Evolutionary conservation across 1,140 invertebrate species (phyloP), one percentile per base, ranked within the genome.

Genomic region (Cydia strobilella): DNA sequence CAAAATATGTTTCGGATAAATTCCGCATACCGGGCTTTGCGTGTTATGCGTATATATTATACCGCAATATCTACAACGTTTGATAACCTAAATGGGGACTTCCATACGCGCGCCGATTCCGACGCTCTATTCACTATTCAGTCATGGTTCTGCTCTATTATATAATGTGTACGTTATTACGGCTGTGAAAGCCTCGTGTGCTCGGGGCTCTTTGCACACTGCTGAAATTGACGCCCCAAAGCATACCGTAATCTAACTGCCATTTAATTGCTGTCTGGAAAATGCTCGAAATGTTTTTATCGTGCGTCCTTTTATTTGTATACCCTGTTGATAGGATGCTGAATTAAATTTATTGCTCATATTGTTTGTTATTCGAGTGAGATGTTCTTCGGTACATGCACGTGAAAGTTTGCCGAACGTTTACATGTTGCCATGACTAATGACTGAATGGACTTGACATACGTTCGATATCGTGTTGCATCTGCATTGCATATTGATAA

Each of bases 221-320:
- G 65, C 65, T 69, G 65, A 69, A 69, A 69, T 42, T 42, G 65
- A 69, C 63, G 27, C 23, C 65, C 35, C n/a, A 69, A 69, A 69
- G 31, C 65, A n/a, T 2, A 69, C 35, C 35, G 65, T 69, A 69
- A 69, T 69, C 65, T 35, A 69, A 69, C 35, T 69, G n/a, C 27
- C 65, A 42, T 69, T 42, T 69, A 35, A 69, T 69, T 69, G 65
- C 18, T 35, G 23, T 69, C 65, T 42, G 63, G n/a, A 69, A 69
- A 69, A 69, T 18, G 13, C 65, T 39, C 35, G 25, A 6, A 31
- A 66, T 69, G 15, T 69, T 66, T 35, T 69, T 69, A 59, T 59
- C 20, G 54, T 69, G 15, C n/a, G 20, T 10, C 54, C 35, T 69
- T 69, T 69, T 35, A 69, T 69, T 20, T 69, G 20, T 54, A 48